Evolutionary conservation across 2,113 vertebrate species (phyloP).

Genomic region (Antechinus flavipes): DNA sequence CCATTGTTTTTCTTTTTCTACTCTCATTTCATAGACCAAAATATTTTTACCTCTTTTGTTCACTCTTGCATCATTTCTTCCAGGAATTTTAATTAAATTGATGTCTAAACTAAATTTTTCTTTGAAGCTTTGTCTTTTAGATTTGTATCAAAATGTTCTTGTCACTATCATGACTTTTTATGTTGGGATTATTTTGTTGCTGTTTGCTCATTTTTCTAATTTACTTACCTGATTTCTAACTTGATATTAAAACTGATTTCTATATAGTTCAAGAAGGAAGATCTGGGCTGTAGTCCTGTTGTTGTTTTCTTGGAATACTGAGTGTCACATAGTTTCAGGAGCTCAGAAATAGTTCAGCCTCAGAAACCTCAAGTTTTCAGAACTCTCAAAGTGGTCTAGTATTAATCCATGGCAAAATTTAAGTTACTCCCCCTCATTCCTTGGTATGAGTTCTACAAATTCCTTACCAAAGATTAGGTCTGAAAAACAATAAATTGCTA

Average conservation of each 20-base stretch:
- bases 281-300: background rate
- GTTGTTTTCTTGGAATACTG: background rate
- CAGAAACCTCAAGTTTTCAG: background rate
- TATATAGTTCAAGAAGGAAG: background rate
- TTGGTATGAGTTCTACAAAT: background rate
- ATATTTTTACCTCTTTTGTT: background rate
- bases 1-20: background rate
- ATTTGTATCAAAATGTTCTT: background rate
- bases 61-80: background rate
- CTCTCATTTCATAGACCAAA: background rate
- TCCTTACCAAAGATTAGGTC: background rate
- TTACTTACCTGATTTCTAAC: background rate
- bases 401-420: background rate
- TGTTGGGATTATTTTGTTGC: background rate
- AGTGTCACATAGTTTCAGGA: background rate
- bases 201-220: background rate
- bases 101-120: background rate
- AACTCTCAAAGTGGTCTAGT: background rate
- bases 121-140: background rate
- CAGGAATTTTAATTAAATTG: background rate
- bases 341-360: background rate
- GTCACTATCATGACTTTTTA: background rate
- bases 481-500: background rate
- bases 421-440: background rate
- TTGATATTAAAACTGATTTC: background rate